Base-by-base conservation (phyloP, 2,113 vertebrate species). In the Pelusios castaneus region DNA sequence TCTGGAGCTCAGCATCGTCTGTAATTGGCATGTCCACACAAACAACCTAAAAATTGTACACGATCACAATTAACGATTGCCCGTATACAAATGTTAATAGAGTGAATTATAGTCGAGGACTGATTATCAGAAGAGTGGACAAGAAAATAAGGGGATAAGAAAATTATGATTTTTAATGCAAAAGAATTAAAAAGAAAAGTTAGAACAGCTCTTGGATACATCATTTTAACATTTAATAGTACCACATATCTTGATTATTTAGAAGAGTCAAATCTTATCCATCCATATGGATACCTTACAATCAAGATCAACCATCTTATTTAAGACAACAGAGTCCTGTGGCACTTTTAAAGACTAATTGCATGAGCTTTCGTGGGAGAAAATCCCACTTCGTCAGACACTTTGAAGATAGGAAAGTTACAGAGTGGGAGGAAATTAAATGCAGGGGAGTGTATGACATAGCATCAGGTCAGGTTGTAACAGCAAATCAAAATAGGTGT, bases 1-100 rank as follows among this genome's bases (percentile, higher is more conserved):
- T 99, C 97, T 99, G 99, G 80, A 99, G 98, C 89, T 99, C 99
- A 3, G 94, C 98, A 82, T 99, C 99, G 12, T 99, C 98, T 78
- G 98, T 98, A 73, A 99, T 99, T 82, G 99, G 97, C 2, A 98
- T 98, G 93, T 99, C 98, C 98, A 99, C 91, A 31, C 98, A 97
- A 85, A 99, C 98, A 87, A 99, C 98, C 99, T 99, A 93, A 55
- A 95, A 92, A 87, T 89, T 52, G 54, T 21, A 95, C 56, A 91
- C 17, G 5, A 17, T 75, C 81, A 94, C 38, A 55, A 52, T 93
- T 94, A 73, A 94, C 38, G 6, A 85, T n/a, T 3, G 17, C 19
- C 31, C 83, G 70, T 88, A 91, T 22, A 54, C 94, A 93, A 80
- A 77, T 63, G 91, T 91, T 49, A 91, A 29, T 11, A 24, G 82